phyloP scores from a whole-genome alignment of 2,888 invertebrate species.

The Helobdella robusta region DNA sequence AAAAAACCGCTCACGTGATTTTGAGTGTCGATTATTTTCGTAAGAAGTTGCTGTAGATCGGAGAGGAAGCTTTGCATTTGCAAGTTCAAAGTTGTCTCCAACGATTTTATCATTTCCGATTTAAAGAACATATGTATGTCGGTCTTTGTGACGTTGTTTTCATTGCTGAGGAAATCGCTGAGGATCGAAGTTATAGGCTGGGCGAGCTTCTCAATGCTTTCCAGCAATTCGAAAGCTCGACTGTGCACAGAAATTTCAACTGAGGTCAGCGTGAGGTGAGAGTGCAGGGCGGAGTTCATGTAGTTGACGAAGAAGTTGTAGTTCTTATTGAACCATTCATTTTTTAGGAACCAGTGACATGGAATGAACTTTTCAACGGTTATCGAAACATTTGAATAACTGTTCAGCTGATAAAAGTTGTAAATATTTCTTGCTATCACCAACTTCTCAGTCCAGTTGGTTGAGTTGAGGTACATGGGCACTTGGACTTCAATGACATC shows the following conservation, averaged over 20 bases:
- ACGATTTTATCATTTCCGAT: not conserved
- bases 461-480: constrained; percentile 10
- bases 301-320: constrained; percentile 6
- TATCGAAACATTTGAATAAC: not conserved
- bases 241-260: constrained; percentile 3
- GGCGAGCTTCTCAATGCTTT: not conserved
- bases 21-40: constrained; percentile 24
- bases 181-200: not conserved
- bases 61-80: constrained; percentile 11
- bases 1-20: constrained; percentile 14
- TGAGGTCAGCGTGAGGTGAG: not conserved
- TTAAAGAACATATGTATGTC: constrained; percentile 15
- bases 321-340: constrained; percentile 3
- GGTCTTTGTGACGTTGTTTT: constrained; percentile 22
- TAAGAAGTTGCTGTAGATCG: constrained; percentile 23
- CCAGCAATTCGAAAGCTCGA: not conserved
- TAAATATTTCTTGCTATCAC: constrained; percentile 7
- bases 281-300: constrained; percentile 5
- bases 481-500: constrained; percentile 4
- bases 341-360: constrained; percentile 21
- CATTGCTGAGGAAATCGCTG: constrained; percentile 3
- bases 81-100: not conserved
- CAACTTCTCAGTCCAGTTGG: constrained; percentile 14
- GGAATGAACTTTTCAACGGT: not conserved
- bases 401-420: constrained; percentile 8